A percentile compares a stretch with the other conserved stretches of the same genome.
These are phyloP conservation scores for Leptodactylus fuscus DNA, from an alignment of 2,113 vertebrate species.

Conservation along the genomic window DNA sequence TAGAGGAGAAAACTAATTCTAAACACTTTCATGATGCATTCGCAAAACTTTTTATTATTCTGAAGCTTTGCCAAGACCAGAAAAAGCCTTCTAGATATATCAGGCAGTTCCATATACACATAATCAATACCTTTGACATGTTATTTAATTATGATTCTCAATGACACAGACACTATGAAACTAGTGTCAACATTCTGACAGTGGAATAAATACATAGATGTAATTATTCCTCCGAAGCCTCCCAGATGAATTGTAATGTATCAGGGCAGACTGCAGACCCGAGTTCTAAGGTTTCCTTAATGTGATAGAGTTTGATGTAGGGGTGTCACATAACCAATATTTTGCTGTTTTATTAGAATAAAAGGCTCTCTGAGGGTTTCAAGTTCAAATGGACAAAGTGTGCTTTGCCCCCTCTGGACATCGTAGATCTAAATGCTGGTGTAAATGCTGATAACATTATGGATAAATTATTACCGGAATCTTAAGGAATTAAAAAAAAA, in stretches of 20 bases:
- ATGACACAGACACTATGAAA: slow-evolving; percentile 83
- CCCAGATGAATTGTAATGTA: slow-evolving; percentile 83
- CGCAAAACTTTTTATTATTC: slow-evolving; percentile 73
- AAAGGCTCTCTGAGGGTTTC: slow-evolving; percentile 87
- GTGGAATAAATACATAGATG: slow-evolving; percentile 85
- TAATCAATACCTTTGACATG: slow-evolving; percentile 81
- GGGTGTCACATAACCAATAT: slow-evolving; percentile 86
- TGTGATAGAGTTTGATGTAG: slow-evolving; percentile 91
- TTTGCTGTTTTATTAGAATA: slow-evolving; percentile 90
- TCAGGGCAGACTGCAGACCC: slow-evolving; percentile 71
- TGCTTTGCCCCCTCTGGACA: slow-evolving; percentile 57
- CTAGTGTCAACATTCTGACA: slow-evolving; percentile 85
- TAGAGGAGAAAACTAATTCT: slow-evolving; percentile 63
- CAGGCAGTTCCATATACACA: slow-evolving; percentile 72
- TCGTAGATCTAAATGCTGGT: slow-evolving; percentile 61
- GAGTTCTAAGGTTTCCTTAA: slow-evolving; percentile 92
- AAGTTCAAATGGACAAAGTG: slow-evolving; percentile 80
- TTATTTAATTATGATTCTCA: slow-evolving; percentile 82
- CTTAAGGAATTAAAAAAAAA: not conserved
- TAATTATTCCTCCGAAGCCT: slow-evolving; percentile 80
- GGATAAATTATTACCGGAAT: slow-evolving; percentile 30
- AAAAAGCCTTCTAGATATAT: slow-evolving; percentile 71
- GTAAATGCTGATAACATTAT: slow-evolving; percentile 56
- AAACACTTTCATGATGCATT: slow-evolving; percentile 64
- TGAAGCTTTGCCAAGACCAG: slow-evolving; percentile 72